Conservation (phyloP, 2,888 invertebrate genomes). For the Eledone cirrhosa region DNA sequence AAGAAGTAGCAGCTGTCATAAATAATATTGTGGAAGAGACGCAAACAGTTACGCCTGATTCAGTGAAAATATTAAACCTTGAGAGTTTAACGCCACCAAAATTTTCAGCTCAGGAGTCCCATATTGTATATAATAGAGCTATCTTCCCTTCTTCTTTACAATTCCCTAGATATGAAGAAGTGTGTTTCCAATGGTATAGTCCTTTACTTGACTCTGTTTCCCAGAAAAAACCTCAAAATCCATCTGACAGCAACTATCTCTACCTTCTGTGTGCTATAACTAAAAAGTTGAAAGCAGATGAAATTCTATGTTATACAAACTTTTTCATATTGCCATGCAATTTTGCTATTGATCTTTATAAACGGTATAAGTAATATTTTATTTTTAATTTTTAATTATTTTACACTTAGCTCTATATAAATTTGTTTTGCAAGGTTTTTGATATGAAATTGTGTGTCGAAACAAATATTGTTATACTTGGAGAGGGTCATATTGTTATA, state of each 20-base stretch:
- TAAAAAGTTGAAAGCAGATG: not conserved
- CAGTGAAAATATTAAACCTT: not conserved
- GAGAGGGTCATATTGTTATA: no score
- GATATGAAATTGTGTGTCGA: no score
- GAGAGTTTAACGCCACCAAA: constrained; percentile 43
- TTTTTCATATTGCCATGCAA: not conserved
- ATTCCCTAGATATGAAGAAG: constrained; percentile 50
- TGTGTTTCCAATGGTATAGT: constrained; percentile 61
- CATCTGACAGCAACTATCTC: no score
- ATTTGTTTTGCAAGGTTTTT: no score
- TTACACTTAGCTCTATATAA: no score
- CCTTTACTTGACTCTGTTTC: constrained; percentile 50
- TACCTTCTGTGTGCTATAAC: not conserved
- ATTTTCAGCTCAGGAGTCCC: constrained; percentile 40
- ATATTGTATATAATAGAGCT: no score
- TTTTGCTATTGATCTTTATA: not conserved
- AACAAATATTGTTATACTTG: no score
- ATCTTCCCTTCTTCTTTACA: constrained; percentile 49
- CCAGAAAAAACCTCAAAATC: constrained; percentile 18
- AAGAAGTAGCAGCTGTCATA: not conserved
- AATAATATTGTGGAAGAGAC: no score
- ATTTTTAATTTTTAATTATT: no score
- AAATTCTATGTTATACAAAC: not conserved
- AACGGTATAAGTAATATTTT: constrained; percentile 15
- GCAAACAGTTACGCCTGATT: not conserved